Percentiles rank a stretch among this genome's conserved stretches.
phyloP scores from a whole-genome alignment of 2,888 invertebrate genomes.

The Nomada flava region DNA sequence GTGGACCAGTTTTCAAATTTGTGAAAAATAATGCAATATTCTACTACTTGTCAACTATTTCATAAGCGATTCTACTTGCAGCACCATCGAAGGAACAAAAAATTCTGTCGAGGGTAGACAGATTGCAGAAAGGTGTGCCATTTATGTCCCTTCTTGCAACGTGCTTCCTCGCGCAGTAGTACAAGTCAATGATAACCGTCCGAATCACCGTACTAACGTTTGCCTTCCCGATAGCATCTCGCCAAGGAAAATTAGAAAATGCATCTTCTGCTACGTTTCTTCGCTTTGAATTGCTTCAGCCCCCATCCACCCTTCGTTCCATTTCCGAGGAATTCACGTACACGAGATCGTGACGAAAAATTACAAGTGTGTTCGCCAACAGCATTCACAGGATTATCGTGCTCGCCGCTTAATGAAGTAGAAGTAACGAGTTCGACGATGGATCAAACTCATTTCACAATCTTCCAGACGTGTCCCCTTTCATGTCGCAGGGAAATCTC shows the following conservation, averaged over 20 bases:
- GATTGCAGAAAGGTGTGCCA: no score
- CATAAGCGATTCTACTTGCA: no score
- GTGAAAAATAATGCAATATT: no score
- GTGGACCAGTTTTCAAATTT: no score
- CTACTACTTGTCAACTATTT: no score
- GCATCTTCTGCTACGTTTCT: not conserved
- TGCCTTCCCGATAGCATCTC: not conserved
- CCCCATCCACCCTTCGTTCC: not conserved
- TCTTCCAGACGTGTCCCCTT: slow-evolving; percentile 32
- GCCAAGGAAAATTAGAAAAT: not conserved
- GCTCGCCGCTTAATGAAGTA: slow-evolving; percentile 58
- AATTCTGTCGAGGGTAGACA: no score
- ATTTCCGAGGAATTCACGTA: slow-evolving; percentile 29
- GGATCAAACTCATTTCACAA: slow-evolving; percentile 63
- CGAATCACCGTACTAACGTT: not conserved
- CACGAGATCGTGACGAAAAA: slow-evolving; percentile 22
- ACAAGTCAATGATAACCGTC: no score
- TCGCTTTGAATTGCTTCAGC: not conserved
- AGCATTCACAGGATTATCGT: slow-evolving; percentile 50
- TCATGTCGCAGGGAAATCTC: slow-evolving; percentile 25
- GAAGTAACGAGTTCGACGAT: slow-evolving; percentile 60
- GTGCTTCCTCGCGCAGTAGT: no score
- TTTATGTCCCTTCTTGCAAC: no score
- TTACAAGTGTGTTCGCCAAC: slow-evolving; percentile 22
- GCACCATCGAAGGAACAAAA: no score